Conservation (phyloP, 2,113 vertebrate species). For the Bucco capensis region DNA sequence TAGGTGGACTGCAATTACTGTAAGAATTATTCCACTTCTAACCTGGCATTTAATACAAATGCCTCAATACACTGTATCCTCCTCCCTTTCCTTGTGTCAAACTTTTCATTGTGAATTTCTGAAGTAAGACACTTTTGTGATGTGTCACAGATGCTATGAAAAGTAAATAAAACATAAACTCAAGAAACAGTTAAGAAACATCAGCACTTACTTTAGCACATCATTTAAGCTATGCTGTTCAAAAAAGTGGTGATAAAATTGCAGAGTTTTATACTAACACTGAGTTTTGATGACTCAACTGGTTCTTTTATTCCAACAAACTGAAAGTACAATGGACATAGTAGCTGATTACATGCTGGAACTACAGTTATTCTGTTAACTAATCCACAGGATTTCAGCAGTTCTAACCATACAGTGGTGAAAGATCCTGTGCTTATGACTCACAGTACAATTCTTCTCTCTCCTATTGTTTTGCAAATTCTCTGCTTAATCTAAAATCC, state of each 20-base stretch:
- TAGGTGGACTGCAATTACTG: not conserved
- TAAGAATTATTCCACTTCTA: not conserved
- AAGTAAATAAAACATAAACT: not conserved
- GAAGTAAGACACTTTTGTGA: not conserved
- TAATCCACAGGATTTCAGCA: slow-evolving; percentile 40
- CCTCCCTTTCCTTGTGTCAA: not conserved
- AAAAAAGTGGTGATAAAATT: not conserved
- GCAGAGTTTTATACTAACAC: not conserved
- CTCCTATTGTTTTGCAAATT: slow-evolving; percentile 43
- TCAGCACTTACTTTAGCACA: not conserved
- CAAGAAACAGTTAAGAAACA: not conserved
- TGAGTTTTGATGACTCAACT: not conserved
- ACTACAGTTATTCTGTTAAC: not conserved
- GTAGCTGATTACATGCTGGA: not conserved
- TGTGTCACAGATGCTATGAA: not conserved
- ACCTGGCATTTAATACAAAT: not conserved
- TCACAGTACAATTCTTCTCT: not conserved
- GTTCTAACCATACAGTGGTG: not conserved
- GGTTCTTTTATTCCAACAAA: not conserved
- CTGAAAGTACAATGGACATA: not conserved
- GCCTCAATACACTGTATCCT: too few relatives aligned
- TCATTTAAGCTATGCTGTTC: not conserved
- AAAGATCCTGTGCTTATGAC: slow-evolving; percentile 29
- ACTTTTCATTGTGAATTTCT: not conserved
- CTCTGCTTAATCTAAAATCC: slow-evolving; percentile 28